Percentiles rank a stretch among this genome's conserved stretches.
Evolutionary conservation across 2,888 invertebrate genomes (phyloP).

Genomic region (Gastrophysa polygoni): DNA sequence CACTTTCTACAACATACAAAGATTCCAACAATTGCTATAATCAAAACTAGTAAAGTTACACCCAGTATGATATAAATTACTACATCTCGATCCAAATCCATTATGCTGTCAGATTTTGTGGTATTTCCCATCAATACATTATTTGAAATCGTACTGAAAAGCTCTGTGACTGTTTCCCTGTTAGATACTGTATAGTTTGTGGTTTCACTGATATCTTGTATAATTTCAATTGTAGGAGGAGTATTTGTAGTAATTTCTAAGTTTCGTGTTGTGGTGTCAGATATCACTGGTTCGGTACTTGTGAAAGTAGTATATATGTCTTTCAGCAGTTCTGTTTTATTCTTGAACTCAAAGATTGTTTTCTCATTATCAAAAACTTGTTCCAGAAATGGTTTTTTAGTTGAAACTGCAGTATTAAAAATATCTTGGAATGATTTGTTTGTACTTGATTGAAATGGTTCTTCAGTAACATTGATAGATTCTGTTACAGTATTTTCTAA

Average conservation of each 20-base stretch:
- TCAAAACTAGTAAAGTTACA: slow-evolving; percentile 38
- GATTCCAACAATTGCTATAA: slow-evolving; percentile 35
- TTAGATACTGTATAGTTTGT: neutral
- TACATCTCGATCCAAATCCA: neutral
- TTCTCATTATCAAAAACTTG: neutral
- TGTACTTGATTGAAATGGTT: neutral
- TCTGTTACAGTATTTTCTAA: neutral
- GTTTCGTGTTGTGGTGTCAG: neutral
- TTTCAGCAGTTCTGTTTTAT: neutral
- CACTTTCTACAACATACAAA: slow-evolving; percentile 38
- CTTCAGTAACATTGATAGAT: neutral
- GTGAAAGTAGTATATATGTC: neutral
- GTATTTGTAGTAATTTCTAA: neutral
- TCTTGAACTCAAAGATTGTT: neutral
- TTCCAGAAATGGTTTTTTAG: neutral
- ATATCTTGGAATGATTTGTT: neutral
- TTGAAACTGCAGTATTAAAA: neutral
- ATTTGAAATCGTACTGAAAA: slow-evolving; percentile 1
- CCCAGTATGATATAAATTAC: slow-evolving; percentile 37
- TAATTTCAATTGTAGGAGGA: neutral
- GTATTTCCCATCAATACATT: neutral
- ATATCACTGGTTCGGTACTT: neutral
- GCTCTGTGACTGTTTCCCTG: neutral
- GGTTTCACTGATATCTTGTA: neutral
- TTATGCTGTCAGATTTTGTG: neutral